These are phyloP conservation scores for Myotis vivesi DNA, from an alignment of 2,797 vertebrate genomes.

Conservation along the genomic window DNA sequence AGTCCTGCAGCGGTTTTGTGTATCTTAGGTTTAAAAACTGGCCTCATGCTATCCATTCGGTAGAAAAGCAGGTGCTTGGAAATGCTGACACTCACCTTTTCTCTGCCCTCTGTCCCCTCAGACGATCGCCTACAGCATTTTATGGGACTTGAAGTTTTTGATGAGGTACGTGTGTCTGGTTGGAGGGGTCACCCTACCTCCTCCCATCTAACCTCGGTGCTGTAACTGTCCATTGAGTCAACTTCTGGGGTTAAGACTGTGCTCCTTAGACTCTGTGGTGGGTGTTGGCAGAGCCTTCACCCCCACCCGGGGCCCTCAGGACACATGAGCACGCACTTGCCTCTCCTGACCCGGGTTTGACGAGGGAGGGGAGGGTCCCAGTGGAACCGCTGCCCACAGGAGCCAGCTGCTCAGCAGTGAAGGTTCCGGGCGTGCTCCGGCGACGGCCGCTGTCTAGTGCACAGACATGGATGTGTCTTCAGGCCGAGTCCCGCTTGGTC, in stretches of 20 bases:
- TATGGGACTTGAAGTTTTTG: slow-evolving; percentile 99
- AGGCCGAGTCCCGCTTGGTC: background rate
- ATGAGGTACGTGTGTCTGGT: slow-evolving; percentile 90
- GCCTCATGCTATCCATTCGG: background rate
- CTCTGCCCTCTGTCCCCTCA: slow-evolving; percentile 78
- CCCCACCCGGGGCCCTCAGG: background rate
- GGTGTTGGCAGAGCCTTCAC: too few species aligned
- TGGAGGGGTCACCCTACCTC: accelerated
- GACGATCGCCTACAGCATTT: slow-evolving; percentile 99
- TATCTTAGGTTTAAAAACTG: background rate
- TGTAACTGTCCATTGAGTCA: background rate
- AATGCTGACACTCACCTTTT: background rate
- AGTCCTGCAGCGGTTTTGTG: accelerated
- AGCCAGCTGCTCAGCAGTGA: background rate
- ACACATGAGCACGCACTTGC: accelerated
- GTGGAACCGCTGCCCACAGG: background rate
- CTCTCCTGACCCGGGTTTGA: accelerated
- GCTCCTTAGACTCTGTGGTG: background rate
- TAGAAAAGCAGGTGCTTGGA: background rate
- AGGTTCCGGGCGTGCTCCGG: accelerated
- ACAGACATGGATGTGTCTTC: accelerated
- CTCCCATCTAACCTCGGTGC: accelerated
- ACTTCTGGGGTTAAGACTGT: background rate
- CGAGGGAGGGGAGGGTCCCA: accelerated
- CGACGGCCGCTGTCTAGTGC: accelerated